Evolutionary conservation across 1,140 invertebrate species (phyloP).

Genomic region (Bombus superbus): DNA sequence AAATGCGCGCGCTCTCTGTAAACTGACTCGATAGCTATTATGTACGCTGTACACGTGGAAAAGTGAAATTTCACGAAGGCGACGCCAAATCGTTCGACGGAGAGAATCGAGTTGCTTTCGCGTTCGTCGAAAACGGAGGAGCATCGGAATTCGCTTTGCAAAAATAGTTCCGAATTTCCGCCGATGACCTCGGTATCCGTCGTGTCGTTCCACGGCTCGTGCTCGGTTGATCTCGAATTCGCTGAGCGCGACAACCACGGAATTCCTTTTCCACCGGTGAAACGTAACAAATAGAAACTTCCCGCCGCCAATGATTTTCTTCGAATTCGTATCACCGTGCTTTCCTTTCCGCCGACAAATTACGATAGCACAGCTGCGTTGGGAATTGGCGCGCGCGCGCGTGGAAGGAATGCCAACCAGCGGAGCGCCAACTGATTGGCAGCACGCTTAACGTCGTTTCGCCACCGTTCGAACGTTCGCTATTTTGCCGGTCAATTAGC

Average conservation of each 20-base stretch:
- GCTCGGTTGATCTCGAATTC: slow-evolving; percentile 11
- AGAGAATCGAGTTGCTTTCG: background rate
- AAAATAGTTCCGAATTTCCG: background rate
- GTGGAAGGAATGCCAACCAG: slow-evolving; percentile 14
- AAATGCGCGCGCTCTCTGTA: background rate
- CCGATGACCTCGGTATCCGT: slow-evolving; percentile 3
- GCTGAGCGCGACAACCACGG: background rate
- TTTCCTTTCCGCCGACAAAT: background rate
- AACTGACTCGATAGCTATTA: background rate
- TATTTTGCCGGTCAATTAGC: slow-evolving; percentile 39
- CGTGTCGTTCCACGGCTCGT: background rate
- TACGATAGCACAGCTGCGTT: background rate
- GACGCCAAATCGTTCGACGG: background rate
- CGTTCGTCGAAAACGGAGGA: background rate
- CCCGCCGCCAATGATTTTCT: background rate
- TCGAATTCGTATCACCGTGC: background rate
- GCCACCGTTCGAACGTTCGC: slow-evolving; percentile 41
- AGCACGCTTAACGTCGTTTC: slow-evolving; percentile 40
- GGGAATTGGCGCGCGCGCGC: slow-evolving; percentile 16
- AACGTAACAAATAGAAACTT: background rate
- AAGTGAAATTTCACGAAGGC: background rate
- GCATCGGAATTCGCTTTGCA: slow-evolving; percentile 12
- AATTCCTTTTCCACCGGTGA: background rate
- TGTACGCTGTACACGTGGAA: background rate
- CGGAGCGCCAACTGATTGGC: slow-evolving; percentile 12